These are phyloP conservation scores for Ceyx margarethae DNA, from an alignment of 2,113 vertebrate genomes.

Conservation along the genomic window DNA sequence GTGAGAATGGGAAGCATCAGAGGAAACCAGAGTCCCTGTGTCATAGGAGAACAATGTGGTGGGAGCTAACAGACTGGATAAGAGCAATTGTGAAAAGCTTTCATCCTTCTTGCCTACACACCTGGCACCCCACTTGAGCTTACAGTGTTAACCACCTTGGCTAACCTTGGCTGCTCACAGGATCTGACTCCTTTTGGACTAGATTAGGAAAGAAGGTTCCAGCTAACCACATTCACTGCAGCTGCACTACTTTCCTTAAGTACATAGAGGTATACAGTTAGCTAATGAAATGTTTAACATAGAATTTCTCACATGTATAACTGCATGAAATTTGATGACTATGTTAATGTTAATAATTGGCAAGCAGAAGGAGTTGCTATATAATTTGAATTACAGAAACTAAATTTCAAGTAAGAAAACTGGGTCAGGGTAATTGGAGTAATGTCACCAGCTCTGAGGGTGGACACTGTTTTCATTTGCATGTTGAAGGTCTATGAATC, in stretches of 20 bases:
- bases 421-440: not conserved
- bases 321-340: not conserved
- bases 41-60: not conserved
- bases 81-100: not conserved
- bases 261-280: not conserved
- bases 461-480: not conserved
- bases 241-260: not conserved
- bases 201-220: not conserved
- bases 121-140: rapidly evolving
- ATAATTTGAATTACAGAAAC: not conserved
- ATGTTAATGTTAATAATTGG: not conserved
- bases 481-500: not conserved
- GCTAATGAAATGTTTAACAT: not conserved
- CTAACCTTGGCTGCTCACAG: not conserved
- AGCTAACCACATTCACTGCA: not conserved
- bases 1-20: not conserved
- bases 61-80: not conserved
- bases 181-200: not conserved
- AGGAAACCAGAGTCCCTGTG: not conserved
- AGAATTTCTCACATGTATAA: not conserved
- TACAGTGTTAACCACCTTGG: rapidly evolving
- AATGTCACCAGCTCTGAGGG: not conserved
- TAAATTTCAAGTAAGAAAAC: not conserved
- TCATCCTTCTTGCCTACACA: not conserved
- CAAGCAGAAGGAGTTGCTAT: not conserved